Base-by-base conservation (phyloP, 2,888 invertebrate species). In the Aelia acuminata region DNA sequence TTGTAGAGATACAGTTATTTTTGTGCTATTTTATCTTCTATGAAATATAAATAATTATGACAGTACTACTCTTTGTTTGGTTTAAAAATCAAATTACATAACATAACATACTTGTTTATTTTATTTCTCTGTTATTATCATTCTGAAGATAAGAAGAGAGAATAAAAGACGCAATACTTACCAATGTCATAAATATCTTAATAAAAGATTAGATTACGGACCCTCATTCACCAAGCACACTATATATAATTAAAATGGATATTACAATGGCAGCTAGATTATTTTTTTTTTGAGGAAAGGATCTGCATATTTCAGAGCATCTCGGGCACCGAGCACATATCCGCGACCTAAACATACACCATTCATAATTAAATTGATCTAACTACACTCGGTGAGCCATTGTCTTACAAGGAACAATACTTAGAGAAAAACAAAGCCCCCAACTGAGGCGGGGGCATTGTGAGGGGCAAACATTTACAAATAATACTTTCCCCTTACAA, bases 261-360 rank as follows among this genome's bases (percentile, higher is more conserved):
- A 57, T 57, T 57, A 57, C 57, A 57, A 57, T 57, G 35, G 31
- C 1, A 20, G 85, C 39, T 31, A 85, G 85, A 50, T 85, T n/a
- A n/a, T n/a, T n/a, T n/a, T n/a, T n/a, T 85, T 85, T 85, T 50
- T 7, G 85, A 53, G 53, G 85, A 20, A 35, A 53, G 49, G 31
- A 26, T 26, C 86, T 86, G 86, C 50, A 86, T 86, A 86, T 86
- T 86, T 86, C 39, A 86, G 20, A 4, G n/a, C 18, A 86, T 43
- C 63, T 49, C 31, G 86, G 31, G 53, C 50, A 49, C 35, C 26
- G 75, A 4, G 35, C 86, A 88, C 88, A 90, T 89, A 88, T 88
- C 87, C 85, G 20, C 87, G 88, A 88, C 89, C 90, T 90, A 90
- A 90, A 90, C 90, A 90, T 85, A 90, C 89, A 90, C 31, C 35